These are phyloP conservation scores for Meganola albula DNA, from an alignment of 2,888 invertebrate species.

Conservation along the genomic window DNA sequence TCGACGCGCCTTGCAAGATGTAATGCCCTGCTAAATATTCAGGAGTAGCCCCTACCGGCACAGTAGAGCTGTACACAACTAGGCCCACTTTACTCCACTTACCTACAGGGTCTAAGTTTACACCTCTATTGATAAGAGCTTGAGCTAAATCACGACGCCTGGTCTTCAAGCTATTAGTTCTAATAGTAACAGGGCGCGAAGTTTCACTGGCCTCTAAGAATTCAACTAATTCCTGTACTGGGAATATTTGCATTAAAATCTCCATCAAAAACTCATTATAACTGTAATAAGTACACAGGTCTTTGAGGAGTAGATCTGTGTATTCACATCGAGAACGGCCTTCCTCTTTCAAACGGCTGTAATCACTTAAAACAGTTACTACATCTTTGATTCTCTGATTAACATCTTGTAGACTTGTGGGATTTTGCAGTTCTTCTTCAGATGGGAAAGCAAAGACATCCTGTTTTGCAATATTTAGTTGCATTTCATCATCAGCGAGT, in stretches of 20 bases:
- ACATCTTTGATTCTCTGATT: slow-evolving; percentile 94
- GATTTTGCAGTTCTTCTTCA: slow-evolving; percentile 84
- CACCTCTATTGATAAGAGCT: slow-evolving; percentile 95
- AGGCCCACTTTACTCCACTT: slow-evolving; percentile 99
- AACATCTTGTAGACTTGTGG: slow-evolving; percentile 86
- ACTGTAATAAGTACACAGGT: slow-evolving; percentile 95
- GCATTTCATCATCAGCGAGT: slow-evolving; percentile 88
- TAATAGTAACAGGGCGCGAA: slow-evolving; percentile 94
- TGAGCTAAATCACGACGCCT: slow-evolving; percentile 95
- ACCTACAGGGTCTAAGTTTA: slow-evolving; percentile 98
- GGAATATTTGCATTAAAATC: slow-evolving; percentile 92
- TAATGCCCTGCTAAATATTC: slow-evolving; percentile 99
- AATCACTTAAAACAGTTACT: slow-evolving; percentile 87
- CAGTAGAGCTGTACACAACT: slow-evolving; percentile 96
- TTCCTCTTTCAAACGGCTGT: slow-evolving; percentile 81
- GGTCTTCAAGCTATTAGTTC: slow-evolving; percentile 96
- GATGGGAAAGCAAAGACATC: slow-evolving; percentile 88
- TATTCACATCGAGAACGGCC: slow-evolving; percentile 89
- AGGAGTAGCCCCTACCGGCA: slow-evolving; percentile 98
- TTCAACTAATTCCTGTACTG: slow-evolving; percentile 90
- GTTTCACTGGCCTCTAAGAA: slow-evolving; percentile 98
- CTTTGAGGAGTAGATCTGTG: slow-evolving; percentile 84
- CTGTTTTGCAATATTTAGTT: slow-evolving; percentile 86
- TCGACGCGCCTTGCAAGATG: slow-evolving; percentile 97
- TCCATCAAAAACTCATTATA: slow-evolving; percentile 98